These are phyloP conservation scores for Drosophila parabipectinata DNA, from an alignment of 1,140 invertebrate species.

Conservation along the genomic window DNA sequence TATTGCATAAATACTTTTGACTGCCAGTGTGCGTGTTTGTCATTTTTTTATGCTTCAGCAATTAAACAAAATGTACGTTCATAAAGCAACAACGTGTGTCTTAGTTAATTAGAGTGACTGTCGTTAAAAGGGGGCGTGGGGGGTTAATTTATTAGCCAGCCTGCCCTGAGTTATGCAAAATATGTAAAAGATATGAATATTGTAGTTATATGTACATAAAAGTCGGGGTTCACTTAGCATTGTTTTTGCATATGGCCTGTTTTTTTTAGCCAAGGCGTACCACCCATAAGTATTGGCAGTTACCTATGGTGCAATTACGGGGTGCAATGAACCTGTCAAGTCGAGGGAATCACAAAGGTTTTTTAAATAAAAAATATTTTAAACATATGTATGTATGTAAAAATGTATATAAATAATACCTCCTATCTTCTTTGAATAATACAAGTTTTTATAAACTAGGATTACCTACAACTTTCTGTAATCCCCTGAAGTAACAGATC, in stretches of 20 bases:
- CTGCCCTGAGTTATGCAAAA: slow-evolving; percentile 44
- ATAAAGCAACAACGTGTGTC: slow-evolving; percentile 20
- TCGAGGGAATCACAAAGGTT: not conserved
- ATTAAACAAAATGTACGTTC: slow-evolving; percentile 52
- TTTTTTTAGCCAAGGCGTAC: slow-evolving; percentile 6
- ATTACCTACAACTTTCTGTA: not conserved
- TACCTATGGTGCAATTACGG: slow-evolving; percentile 22
- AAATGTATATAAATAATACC: not conserved
- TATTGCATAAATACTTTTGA: slow-evolving; percentile 46
- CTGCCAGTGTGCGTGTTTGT: not conserved
- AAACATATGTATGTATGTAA: not conserved
- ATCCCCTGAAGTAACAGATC: not conserved
- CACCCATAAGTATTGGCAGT: slow-evolving; percentile 1
- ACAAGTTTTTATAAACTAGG: not conserved
- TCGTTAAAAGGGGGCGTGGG: slow-evolving; percentile 42
- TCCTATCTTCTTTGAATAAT: not conserved
- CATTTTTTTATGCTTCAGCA: slow-evolving; percentile 39
- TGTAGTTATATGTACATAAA: not conserved
- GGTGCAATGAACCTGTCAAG: slow-evolving; percentile 56
- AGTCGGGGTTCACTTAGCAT: slow-evolving; percentile 27
- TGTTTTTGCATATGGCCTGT: not conserved
- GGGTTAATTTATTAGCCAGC: slow-evolving; percentile 6
- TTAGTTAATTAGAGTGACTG: slow-evolving; percentile 45
- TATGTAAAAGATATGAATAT: slow-evolving; percentile 1
- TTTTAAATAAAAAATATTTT: not conserved